These are phyloP conservation scores for Bucorvus abyssinicus DNA, from an alignment of 2,797 vertebrate genomes.

Conservation along the genomic window DNA sequence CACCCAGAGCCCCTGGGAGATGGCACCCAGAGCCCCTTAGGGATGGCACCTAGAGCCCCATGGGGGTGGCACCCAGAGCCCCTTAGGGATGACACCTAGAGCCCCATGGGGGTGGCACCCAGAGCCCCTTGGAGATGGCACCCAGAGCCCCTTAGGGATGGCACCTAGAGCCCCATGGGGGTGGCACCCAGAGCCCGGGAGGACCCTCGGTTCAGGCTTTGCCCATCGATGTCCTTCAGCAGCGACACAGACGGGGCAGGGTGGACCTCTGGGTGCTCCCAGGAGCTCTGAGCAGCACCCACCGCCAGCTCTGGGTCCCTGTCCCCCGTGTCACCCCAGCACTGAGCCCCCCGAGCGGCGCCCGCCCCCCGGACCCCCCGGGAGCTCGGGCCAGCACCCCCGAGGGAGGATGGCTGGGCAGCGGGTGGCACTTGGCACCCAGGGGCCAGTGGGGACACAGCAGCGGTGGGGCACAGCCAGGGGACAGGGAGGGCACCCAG, in stretches of 20 bases:
- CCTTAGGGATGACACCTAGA: accelerated
- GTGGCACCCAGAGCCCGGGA: not conserved
- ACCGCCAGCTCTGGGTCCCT: accelerated
- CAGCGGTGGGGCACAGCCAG: not conserved
- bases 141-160: accelerated
- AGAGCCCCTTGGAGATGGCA: accelerated
- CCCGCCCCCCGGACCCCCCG: not conserved
- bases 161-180: accelerated
- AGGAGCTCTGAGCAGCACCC: not conserved
- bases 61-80: too few species aligned
- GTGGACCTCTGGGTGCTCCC: not conserved
- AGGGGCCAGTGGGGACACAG: not conserved
- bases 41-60: not conserved
- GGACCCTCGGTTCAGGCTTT: not conserved
- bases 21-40: not conserved
- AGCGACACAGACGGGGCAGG: accelerated
- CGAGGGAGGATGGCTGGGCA: not conserved
- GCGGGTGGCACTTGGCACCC: not conserved
- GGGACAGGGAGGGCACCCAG: not conserved
- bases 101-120: not conserved
- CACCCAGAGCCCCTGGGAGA: accelerated
- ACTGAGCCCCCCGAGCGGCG: not conserved
- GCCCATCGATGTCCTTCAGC: not conserved
- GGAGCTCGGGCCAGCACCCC: not conserved
- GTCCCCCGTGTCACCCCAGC: not conserved